Evolutionary conservation across 2,113 vertebrate species (phyloP).

Genomic region (Ochotona princeps): DNA sequence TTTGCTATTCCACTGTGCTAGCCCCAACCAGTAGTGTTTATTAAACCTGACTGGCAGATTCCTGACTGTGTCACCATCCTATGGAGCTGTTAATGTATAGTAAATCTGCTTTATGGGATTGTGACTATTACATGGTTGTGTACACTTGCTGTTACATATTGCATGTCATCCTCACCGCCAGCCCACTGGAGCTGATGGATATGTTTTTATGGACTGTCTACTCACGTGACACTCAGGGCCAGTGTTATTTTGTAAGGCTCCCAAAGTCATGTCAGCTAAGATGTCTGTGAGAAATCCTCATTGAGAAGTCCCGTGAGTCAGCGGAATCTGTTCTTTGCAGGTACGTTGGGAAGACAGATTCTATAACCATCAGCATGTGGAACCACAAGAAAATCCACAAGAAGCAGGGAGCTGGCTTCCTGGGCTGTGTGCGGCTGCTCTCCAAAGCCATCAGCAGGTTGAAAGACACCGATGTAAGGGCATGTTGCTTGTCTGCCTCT

Average conservation of each 20-base stretch:
- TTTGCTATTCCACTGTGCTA: too few relatives aligned
- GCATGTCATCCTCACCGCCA: neutral
- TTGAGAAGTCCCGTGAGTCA: too few relatives aligned
- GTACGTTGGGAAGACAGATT: constrained; percentile 97
- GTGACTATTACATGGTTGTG: neutral
- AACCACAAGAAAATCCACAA: constrained; percentile 99
- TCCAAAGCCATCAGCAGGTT: constrained; percentile 98
- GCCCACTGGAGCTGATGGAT: neutral
- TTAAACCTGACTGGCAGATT: neutral
- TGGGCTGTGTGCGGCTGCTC: constrained; percentile 96
- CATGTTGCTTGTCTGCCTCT: constrained; percentile 28
- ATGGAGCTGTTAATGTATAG: neutral
- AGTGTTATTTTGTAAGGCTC: neutral
- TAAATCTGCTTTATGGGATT: neutral
- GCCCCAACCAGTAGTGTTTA: neutral
- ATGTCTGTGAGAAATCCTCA: neutral
- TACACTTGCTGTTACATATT: neutral
- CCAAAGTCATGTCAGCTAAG: neutral
- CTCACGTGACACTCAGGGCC: neutral
- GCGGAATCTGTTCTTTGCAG: constrained; percentile 82
- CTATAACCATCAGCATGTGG: constrained; percentile 99
- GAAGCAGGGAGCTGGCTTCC: constrained; percentile 97
- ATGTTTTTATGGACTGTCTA: neutral
- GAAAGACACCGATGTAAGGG: constrained; percentile 97
- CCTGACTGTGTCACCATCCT: neutral